Evolutionary conservation across 1,140 invertebrate species (phyloP), one percentile per base, ranked within the genome.

Genomic region (Stenopsyche tienmushanensis): DNA sequence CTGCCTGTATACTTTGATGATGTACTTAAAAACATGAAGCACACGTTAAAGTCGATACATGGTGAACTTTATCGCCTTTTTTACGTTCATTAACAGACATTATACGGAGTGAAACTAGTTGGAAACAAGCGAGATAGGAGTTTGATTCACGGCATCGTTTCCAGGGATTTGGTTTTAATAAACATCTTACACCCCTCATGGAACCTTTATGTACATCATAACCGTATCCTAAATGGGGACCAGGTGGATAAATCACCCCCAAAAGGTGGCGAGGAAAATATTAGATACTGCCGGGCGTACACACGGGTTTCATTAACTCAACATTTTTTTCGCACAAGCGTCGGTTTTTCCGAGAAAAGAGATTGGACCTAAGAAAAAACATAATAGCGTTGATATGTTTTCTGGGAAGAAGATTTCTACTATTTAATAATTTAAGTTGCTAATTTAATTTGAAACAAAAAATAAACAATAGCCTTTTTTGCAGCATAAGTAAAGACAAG

Each of bases 121-220:
- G 44, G 44, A 47, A 47, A 47, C 44, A 47, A 47, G 44, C 44
- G 53, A 57, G 34, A 57, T 25, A 57, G 21, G 24, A 17, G 24
- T 57, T 57, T 57, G 53, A 57, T 57, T 57, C 53, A 57, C 53
- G 34, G 53, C 34, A 39, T 25, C 53, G 53, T 57, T 57, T 29
- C 53, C 24, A 29, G 53, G 53, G 53, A 57, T 57, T 57, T 39
- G 24, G 53, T 57, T 57, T 57, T 57, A 57, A 57, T 57, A 57
- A 57, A 57, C 53, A 57, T 39, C 53, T 57, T 29, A 34, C 15
- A 20, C 23, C 24, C 53, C 25, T 20, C 26, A 8, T 5, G 9
- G n/a, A n/a, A 17, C 21, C 53, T 24, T 25, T 26, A 39, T 9
- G 34, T 29, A 57, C 34, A 29, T 57, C 53, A 39, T 29, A 17